Conservation (phyloP, 2,113 vertebrate species). For the Alaudala cheleensis region DNA sequence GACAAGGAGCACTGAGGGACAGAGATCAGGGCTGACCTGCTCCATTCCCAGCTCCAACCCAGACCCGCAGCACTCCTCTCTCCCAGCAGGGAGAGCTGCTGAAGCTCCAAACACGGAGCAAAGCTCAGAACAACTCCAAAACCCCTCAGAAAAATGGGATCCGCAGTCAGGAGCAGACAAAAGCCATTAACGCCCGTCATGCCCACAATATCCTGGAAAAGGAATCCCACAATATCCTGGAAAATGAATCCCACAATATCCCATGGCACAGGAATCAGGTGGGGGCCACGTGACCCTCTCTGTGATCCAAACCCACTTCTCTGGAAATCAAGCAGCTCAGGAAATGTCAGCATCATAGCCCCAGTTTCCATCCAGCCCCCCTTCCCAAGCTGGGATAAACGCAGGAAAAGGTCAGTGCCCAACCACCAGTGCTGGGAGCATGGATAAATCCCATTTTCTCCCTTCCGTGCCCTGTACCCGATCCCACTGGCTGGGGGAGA, state of each 20-base stretch:
- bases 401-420: background rate
- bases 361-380: accelerated
- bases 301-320: accelerated
- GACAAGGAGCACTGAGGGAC: background rate
- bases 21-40: background rate
- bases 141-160: accelerated
- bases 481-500: background rate
- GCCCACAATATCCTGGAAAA: background rate
- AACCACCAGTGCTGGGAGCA: background rate
- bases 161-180: background rate
- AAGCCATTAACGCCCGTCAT: accelerated
- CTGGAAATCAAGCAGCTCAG: background rate
- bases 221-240: accelerated
- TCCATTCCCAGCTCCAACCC: accelerated
- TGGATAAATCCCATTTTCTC: accelerated
- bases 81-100: background rate
- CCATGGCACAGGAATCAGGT: background rate
- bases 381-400: accelerated
- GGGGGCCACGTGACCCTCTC: accelerated
- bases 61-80: background rate
- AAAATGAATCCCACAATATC: no score
- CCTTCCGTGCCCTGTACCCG: accelerated
- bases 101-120: accelerated
- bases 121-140: background rate
- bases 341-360: background rate